Evolutionary conservation across 1,140 invertebrate genomes (phyloP), one percentile per base, ranked within the genome.

Genomic region (Drosophila hydei): DNA sequence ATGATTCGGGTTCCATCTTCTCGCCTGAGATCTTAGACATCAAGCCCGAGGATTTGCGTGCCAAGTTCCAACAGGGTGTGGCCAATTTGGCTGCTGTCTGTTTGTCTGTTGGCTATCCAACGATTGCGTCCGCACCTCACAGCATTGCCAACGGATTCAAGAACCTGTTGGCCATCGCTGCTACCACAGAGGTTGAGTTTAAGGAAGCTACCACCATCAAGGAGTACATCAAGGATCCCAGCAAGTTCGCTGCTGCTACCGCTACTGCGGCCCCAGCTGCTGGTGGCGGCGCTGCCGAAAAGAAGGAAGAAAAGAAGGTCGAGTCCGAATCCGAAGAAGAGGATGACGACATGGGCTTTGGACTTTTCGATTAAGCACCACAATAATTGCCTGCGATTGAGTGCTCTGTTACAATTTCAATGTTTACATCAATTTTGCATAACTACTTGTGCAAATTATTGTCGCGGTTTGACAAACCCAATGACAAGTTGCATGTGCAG

Each of bases 81-180:
- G 95, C 96, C 59, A 99, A 98, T 89, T 93, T 99, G 75, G 98
- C 99, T 54, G 94, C 98, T n/a, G 94, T 99, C 4, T 99, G 97
- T 91, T 94, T 99, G 89, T 92, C 94, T 30, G 97, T 99, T 89
- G 96, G 97, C 27, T 99, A 99, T 93, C 99, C 99, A 67, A 99
- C 98, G 12, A 92, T 98, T 70, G 98, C 98, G 40, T 99, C 98
- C 56, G 98, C 95, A 30, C 98, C 99, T 36, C 99, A 99, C 94
- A 98, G 97, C 91, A 95, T 99, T 85, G 96, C 96, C 91, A 99
- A 99, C 91, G 99, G 98, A 58, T 98, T 99, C 94, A 99, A 99
- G 94, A 99, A 98, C 92, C 93, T 99, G 80, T 94, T 99, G 93
- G 98, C 98, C 73, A 93, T 99, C 91, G 98, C 98, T 91, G 97